Conservation (phyloP, 2,797 vertebrate genomes). For the Enteromius thamalakanensis region DNA sequence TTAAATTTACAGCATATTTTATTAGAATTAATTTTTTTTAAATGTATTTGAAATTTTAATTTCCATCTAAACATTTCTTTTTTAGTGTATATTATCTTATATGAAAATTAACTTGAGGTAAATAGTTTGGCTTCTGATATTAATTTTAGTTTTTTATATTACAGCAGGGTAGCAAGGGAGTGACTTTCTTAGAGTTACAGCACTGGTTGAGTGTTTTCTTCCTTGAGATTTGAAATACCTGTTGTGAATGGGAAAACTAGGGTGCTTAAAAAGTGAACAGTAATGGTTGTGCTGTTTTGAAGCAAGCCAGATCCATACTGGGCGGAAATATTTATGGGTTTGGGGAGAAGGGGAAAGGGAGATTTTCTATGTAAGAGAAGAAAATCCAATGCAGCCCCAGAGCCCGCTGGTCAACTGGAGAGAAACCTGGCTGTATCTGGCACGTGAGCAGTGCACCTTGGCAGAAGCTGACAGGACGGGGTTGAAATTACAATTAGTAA, state of each 20-base stretch:
- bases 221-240: background rate
- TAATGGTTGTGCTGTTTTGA: background rate
- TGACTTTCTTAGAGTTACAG: background rate
- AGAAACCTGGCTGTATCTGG: conserved; percentile 45
- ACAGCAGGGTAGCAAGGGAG: background rate
- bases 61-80: no score
- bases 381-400: conserved; percentile 28
- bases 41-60: no score
- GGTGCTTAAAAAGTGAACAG: background rate
- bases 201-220: background rate
- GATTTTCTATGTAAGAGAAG: conserved; percentile 46
- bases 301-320: conserved; percentile 53
- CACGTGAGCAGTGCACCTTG: conserved; percentile 63
- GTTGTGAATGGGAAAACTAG: background rate
- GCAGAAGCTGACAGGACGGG: conserved; percentile 56
- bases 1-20: background rate
- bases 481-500: conserved; percentile 66
- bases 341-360: conserved; percentile 4
- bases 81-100: background rate
- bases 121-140: background rate
- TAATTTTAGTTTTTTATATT: background rate
- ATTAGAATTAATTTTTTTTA: background rate
- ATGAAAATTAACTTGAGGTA: background rate
- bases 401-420: conserved; percentile 49
- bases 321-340: conserved; percentile 51